phyloP scores from a whole-genome alignment of 2,797 vertebrate species.

The Sparus aurata region DNA sequence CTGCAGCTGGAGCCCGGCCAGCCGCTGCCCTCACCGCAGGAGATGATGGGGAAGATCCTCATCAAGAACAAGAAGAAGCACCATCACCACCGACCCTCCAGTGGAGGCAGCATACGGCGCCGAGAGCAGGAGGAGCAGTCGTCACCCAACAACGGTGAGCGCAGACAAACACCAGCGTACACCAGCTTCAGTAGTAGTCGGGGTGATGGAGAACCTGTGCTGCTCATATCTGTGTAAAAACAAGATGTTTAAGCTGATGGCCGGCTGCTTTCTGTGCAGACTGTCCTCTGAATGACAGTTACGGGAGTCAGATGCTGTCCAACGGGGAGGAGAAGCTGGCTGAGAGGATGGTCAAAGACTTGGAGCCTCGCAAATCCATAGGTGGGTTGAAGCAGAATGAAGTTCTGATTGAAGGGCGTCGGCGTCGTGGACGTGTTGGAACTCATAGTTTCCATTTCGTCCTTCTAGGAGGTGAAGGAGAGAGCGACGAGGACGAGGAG shows the following conservation, averaged over 20 bases:
- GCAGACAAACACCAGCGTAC: not conserved
- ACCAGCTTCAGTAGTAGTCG: too few relatives aligned
- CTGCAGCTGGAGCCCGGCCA: slow-evolving; percentile 86
- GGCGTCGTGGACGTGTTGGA: not conserved
- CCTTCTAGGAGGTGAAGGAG: slow-evolving; percentile 85
- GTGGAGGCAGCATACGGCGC: slow-evolving; percentile 81
- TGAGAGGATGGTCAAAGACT: slow-evolving; percentile 81
- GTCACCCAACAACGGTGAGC: slow-evolving; percentile 80
- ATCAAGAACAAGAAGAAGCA: slow-evolving; percentile 92
- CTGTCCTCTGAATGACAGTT: slow-evolving; percentile 75
- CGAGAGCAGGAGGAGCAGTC: slow-evolving; percentile 84
- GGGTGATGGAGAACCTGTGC: too few relatives aligned
- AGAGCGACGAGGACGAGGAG: slow-evolving; percentile 92
- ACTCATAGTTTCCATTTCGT: not conserved
- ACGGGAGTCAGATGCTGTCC: slow-evolving; percentile 80
- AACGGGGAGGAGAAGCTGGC: slow-evolving; percentile 89
- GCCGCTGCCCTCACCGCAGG: slow-evolving; percentile 89
- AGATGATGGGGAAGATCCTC: slow-evolving; percentile 92
- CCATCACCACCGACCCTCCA: slow-evolving; percentile 73
- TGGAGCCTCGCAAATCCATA: slow-evolving; percentile 88
- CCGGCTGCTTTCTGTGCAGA: slow-evolving; percentile 69
- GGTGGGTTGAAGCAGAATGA: slow-evolving; percentile 77
- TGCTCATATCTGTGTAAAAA: too few relatives aligned
- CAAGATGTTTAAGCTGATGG: not conserved
- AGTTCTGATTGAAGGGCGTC: not conserved